Evolutionary conservation across 2,888 invertebrate genomes (phyloP).

Genomic region (Leptinotarsa peninsularis): DNA sequence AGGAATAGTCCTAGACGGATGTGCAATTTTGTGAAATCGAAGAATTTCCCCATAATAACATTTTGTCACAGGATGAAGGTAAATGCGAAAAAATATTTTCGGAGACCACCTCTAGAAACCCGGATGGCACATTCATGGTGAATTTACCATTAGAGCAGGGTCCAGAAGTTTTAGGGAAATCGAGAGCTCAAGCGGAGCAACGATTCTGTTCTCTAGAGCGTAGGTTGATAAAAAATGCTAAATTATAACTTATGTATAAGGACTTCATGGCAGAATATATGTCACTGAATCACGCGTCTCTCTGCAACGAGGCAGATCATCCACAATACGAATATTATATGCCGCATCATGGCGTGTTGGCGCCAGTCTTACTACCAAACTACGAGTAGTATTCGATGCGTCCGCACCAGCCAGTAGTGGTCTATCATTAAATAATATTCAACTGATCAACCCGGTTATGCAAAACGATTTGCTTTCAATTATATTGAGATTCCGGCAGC

Average conservation of each 20-base stretch:
- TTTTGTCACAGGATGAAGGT: neutral
- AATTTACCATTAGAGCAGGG: slow-evolving; percentile 38
- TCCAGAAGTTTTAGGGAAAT: slow-evolving; percentile 27
- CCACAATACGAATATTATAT: slow-evolving; percentile 31
- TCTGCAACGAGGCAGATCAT: slow-evolving; percentile 7
- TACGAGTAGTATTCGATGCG: slow-evolving; percentile 40
- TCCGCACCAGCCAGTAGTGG: slow-evolving; percentile 32
- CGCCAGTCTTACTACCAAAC: slow-evolving; percentile 35
- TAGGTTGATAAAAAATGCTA: slow-evolving; percentile 29
- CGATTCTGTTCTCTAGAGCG: too few species aligned
- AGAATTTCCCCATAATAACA: too few species aligned
- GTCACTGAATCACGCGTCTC: slow-evolving; percentile 19
- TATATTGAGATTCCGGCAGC: neutral
- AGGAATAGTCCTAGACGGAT: too few species aligned
- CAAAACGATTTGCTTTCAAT: slow-evolving; percentile 30
- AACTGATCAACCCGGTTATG: slow-evolving; percentile 33
- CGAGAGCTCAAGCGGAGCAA: slow-evolving; percentile 2
- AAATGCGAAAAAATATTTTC: slow-evolving; percentile 30
- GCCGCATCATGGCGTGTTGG: slow-evolving; percentile 39
- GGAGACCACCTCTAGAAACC: neutral
- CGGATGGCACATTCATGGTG: neutral
- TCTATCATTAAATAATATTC: slow-evolving; percentile 37
- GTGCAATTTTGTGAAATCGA: too few species aligned
- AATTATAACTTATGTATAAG: slow-evolving; percentile 33
- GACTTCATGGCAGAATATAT: slow-evolving; percentile 39